phyloP scores from a whole-genome alignment of 2,797 vertebrate species.

The Furcifer pardalis region DNA sequence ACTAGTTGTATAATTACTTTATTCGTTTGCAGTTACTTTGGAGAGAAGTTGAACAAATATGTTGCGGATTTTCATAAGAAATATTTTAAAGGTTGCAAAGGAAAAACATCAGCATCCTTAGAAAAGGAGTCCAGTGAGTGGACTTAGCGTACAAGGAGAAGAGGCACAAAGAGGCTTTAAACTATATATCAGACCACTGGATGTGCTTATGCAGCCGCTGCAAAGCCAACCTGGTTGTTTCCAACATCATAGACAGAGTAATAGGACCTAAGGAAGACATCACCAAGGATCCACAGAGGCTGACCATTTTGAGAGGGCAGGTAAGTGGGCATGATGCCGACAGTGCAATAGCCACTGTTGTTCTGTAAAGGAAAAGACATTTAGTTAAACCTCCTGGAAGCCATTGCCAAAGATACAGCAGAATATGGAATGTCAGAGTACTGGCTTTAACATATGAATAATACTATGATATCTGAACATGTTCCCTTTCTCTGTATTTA shows the following conservation, averaged over 20 bases:
- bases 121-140: neutral
- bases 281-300: constrained; percentile 57
- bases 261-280: constrained; percentile 54
- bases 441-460: neutral
- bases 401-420: neutral
- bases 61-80: neutral
- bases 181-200: no score
- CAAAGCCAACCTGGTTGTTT: constrained; percentile 47
- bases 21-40: constrained; percentile 15
- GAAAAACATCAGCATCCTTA: neutral
- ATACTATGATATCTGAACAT: neutral
- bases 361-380: constrained; percentile 30
- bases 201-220: neutral
- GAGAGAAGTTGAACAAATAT: neutral
- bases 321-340: constrained; percentile 57
- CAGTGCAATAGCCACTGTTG: constrained; percentile 22
- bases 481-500: no score
- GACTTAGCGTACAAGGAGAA: neutral
- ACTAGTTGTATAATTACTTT: constrained; percentile 3
- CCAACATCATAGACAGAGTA: constrained; percentile 42
- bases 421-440: neutral
- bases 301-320: constrained; percentile 41
- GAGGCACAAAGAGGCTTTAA: neutral
- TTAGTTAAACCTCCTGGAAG: neutral
- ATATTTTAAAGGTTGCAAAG: neutral